Base-by-base conservation (phyloP, 37 sponge, comb jelly and placozoan species). In the Corticium candelabrum region DNA sequence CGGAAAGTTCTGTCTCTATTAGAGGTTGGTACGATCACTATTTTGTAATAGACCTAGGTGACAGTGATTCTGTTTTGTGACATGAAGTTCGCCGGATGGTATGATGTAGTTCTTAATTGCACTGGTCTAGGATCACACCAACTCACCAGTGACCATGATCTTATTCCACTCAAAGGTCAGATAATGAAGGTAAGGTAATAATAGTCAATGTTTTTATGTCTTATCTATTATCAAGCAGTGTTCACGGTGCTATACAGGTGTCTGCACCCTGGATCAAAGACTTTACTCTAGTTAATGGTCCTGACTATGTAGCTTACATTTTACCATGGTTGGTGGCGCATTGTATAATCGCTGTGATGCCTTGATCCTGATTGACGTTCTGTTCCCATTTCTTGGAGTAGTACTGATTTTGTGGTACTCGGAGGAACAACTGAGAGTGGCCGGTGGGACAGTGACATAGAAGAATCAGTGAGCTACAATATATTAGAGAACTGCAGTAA, bases 71-170 rank as follows among this genome's bases (percentile, higher is more conserved):
- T 50, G 15, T 11, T 50, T 11, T 21, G 21, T 21, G 62, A 50
- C 11, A 27, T 50, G 11, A 11, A 50, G 62, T 50, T 50, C 62
- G 11, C 62, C 3, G 34, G 27, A 1, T 57, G 50, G 5, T 84
- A 86, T 50, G 83, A 84, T 40, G 29, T 92, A 0, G 83, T 89
- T 34, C 56, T 92, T 41, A 92, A 92, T 78, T 92, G 93, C 79
- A 86, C 90, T 29, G 93, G 93, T 62, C 62, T 91, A 5, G 89
- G 84, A 1, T 57, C 92, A 1, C 33, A 72, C 34, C 67, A 80
- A 29, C 77, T 92, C n/a, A 38, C 78, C n/a, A 67, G 35, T 37
- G 90, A 92, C 40, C 3, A 40, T 0, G 32, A 7, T 2, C 30
- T 89, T 32, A 34, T 73, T 0, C 93, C 93, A 31, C 80, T 79